Evolutionary conservation across 2,113 vertebrate genomes (phyloP), one percentile per base, ranked within the genome.

Genomic region (Kryptolebias marmoratus): DNA sequence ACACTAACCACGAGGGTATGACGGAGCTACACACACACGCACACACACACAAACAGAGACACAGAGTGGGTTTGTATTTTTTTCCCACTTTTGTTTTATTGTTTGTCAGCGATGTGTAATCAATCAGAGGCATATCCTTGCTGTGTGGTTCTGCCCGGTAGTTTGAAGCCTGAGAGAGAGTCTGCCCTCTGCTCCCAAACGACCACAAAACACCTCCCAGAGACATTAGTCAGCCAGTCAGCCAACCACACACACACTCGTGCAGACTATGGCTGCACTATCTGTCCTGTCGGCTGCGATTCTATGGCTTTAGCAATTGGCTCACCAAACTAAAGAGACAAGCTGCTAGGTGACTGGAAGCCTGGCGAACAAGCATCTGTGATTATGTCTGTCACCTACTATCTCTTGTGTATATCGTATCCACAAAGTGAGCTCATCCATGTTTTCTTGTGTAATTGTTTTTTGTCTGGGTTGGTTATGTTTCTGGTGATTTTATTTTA

Each of bases 301-400:
- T 86, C 75, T 84, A 85, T 77, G 79, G 85, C 77, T 87, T 87
- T 84, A 82, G 86, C 69, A 79, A 90, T 85, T 90, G 89, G 88
- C 91, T 87, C 77, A 80, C 59, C 73, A 42, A 85, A 86, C 79
- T 71, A 84, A 81, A 85, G 75, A 83, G 83, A 58, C 85, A 91
- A 90, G 90, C 88, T 90, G 91, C 86, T 89, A 86, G 88, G 89
- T 88, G 83, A 91, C 77, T 80, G 79, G 64, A 48, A 87, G 79
- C 62, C 79, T 89, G 79, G 81, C 62, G 44, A 87, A 91, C 82
- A 86, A 84, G 86, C 89, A 89, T 90, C 87, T 91, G 86, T 85
- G 84, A 82, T 79, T 79, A 48, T 90, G 87, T 89, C 86, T 88
- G 87, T 87, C 89, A 85, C 87, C 84, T 84, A 44, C 69, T 68